Evolutionary conservation across 1,140 invertebrate species (phyloP).

Genomic region (Caenorhabditis brenneri): DNA sequence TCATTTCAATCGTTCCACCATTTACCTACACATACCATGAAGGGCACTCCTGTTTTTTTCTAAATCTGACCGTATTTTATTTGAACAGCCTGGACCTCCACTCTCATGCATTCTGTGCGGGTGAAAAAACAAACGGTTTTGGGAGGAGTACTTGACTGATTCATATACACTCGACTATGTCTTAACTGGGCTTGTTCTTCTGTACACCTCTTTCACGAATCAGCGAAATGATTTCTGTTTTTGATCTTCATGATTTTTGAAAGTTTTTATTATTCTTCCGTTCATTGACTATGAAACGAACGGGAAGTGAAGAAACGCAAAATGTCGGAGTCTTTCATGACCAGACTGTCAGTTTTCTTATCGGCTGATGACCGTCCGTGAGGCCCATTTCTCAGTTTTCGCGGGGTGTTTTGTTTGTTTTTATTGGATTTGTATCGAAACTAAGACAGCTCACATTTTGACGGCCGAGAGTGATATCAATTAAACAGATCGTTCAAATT

Average conservation of each 20-base stretch:
- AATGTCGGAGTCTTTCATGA: conserved; percentile 9
- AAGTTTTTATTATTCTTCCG: not conserved
- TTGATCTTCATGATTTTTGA: not conserved
- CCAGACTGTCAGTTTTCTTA: conserved; percentile 33
- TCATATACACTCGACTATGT: not conserved
- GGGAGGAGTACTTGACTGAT: conserved; percentile 5
- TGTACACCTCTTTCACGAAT: not conserved
- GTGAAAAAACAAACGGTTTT: conserved; percentile 12
- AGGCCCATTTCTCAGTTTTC: not conserved
- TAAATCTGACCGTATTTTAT: not conserved
- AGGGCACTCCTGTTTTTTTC: too few species aligned
- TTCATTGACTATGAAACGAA: not conserved
- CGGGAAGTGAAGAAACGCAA: not conserved
- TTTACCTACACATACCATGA: too few species aligned
- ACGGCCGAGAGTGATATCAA: not conserved
- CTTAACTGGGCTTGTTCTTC: conserved; percentile 8
- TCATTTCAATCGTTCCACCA: too few species aligned
- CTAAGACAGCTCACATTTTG: not conserved
- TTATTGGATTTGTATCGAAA: conserved; percentile 2
- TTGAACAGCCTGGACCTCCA: not conserved
- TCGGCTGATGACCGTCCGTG: conserved; percentile 2
- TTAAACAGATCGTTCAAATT: not conserved
- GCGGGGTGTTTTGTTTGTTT: not conserved
- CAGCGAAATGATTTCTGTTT: not conserved
- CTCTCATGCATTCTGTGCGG: not conserved